Evolutionary conservation across 2,113 vertebrate species (phyloP).

Genomic region (Elgaria multicarinata): DNA sequence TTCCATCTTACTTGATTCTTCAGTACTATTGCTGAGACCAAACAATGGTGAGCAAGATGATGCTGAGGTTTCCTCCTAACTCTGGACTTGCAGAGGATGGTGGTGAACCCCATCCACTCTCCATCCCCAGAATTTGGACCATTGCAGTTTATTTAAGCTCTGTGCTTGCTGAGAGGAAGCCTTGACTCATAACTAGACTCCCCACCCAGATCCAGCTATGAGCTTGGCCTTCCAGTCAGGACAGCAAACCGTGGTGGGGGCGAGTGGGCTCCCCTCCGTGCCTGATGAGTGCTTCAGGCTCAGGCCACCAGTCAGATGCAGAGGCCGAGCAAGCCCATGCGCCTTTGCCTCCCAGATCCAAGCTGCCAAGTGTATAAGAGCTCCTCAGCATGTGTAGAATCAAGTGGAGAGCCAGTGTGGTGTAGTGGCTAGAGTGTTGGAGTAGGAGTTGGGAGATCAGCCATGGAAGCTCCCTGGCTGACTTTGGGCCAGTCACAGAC

Average conservation of each 20-base stretch:
- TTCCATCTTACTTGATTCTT: conserved; percentile 79
- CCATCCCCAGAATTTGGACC: neutral
- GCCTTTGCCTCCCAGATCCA: neutral
- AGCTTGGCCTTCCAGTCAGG: neutral
- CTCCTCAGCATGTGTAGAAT: neutral
- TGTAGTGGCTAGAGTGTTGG: too few species aligned
- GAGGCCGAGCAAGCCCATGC: neutral
- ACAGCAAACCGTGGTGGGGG: neutral
- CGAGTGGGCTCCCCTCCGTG: neutral
- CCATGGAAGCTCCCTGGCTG: too few species aligned
- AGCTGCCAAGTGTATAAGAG: neutral
- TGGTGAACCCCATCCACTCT: neutral
- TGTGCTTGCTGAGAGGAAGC: neutral
- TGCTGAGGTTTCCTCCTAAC: too few species aligned
- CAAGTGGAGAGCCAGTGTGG: neutral
- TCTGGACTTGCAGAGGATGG: too few species aligned
- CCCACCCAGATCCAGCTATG: neutral
- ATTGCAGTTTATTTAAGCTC: neutral
- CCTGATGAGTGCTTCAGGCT: neutral
- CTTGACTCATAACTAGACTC: neutral
- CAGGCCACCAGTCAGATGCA: neutral
- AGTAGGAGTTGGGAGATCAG: too few species aligned
- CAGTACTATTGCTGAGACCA: neutral
- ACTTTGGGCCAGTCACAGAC: too few species aligned
- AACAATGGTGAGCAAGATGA: too few species aligned